These are phyloP conservation scores for Synergus gifuensis DNA, from an alignment of 2,888 invertebrate species.

Conservation along the genomic window DNA sequence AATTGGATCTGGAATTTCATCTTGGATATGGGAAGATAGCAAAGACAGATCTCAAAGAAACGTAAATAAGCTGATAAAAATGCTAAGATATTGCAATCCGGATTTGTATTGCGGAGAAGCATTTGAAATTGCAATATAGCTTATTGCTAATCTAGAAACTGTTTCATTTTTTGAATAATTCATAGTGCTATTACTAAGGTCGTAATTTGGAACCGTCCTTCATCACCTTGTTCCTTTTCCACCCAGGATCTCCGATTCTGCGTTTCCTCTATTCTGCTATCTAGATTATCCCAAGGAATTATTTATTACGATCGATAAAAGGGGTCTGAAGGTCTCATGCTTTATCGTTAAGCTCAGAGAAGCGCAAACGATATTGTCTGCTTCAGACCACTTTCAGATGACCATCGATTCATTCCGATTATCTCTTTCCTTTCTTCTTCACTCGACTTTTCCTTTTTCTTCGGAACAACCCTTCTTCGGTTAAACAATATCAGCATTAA, in stretches of 20 bases:
- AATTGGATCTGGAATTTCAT: slow-evolving; percentile 18
- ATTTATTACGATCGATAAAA: slow-evolving; percentile 40
- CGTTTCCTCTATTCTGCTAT: slow-evolving; percentile 13
- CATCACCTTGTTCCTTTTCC: slow-evolving; percentile 14
- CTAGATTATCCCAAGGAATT: slow-evolving; percentile 36
- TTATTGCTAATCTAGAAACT: slow-evolving; percentile 39
- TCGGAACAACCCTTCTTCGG: background rate
- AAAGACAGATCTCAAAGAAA: slow-evolving; percentile 27
- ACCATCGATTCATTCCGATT: slow-evolving; percentile 36
- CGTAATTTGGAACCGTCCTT: slow-evolving; percentile 36
- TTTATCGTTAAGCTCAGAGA: slow-evolving; percentile 27
- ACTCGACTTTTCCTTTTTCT: slow-evolving; percentile 9
- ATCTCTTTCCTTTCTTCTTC: slow-evolving; percentile 5
- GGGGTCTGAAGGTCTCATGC: slow-evolving; percentile 34
- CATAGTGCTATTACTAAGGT: slow-evolving; percentile 33
- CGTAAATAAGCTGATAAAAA: slow-evolving; percentile 35
- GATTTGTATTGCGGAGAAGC: slow-evolving; percentile 31
- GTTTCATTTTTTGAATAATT: slow-evolving; percentile 36
- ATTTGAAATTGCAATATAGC: slow-evolving; percentile 25
- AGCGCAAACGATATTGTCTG: slow-evolving; percentile 33
- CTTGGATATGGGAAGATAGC: background rate
- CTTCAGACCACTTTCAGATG: slow-evolving; percentile 29
- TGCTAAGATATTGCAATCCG: slow-evolving; percentile 21
- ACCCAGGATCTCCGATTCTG: slow-evolving; percentile 1
- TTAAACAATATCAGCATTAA: background rate